Conservation (phyloP, 2,797 vertebrate species). For the Sebastes reedi region DNA sequence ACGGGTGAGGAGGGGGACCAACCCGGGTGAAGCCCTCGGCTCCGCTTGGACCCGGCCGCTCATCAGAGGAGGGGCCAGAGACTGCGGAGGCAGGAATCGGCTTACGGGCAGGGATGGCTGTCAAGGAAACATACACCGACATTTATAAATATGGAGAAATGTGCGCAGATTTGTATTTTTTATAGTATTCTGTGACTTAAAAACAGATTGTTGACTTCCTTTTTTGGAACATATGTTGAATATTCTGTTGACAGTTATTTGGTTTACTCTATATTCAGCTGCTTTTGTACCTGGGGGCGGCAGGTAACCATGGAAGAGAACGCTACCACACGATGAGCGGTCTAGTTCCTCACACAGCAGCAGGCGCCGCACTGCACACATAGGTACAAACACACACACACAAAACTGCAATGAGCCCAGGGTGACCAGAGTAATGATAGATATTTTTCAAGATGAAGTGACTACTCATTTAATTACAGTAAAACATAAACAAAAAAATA, state of each 20-base stretch:
- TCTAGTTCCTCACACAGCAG: slow-evolving; percentile 97
- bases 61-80: slow-evolving; percentile 73
- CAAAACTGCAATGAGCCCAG: not conserved
- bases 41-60: slow-evolving; percentile 78
- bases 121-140: not conserved
- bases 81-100: slow-evolving; percentile 73
- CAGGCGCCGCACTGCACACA: slow-evolving; percentile 87
- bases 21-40: slow-evolving; percentile 82
- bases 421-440: not conserved
- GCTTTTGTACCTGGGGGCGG: slow-evolving; percentile 91
- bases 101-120: slow-evolving; percentile 92
- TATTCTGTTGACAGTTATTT: not conserved
- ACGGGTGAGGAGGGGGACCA: slow-evolving; percentile 78
- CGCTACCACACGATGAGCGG: slow-evolving; percentile 96
- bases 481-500: not conserved
- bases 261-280: not conserved
- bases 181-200: not conserved
- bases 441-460: not conserved
- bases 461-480: not conserved
- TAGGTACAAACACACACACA: slow-evolving; percentile 5
- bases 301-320: slow-evolving; percentile 97
- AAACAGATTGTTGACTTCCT: not conserved
- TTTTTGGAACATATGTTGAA: not conserved
- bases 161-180: not conserved
- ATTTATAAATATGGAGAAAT: not conserved